Conservation (phyloP, 2,113 vertebrate species). For the Poicephalus gulielmi region DNA sequence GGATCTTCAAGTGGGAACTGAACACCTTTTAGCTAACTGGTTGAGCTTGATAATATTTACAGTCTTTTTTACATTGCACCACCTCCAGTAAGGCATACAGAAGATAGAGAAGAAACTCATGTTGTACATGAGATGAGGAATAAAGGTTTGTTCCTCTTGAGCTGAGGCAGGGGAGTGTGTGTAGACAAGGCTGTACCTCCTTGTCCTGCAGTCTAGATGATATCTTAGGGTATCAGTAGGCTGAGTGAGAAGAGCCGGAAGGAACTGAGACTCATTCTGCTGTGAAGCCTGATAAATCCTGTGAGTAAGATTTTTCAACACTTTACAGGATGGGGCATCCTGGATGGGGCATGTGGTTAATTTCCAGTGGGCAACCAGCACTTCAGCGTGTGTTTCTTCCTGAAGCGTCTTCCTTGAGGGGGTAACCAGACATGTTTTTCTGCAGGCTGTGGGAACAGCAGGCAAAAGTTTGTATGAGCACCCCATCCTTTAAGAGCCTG, state of each 20-base stretch:
- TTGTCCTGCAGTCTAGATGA: background rate
- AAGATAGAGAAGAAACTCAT: background rate
- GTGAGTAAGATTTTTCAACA: background rate
- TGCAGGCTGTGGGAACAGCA: background rate
- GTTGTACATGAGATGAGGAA: background rate
- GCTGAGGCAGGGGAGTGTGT: background rate
- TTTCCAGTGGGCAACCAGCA: background rate
- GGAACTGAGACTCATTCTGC: background rate
- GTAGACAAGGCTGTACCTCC: background rate
- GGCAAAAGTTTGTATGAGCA: background rate
- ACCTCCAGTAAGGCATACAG: background rate
- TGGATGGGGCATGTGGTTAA: accelerated
- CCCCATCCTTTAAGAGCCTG: background rate
- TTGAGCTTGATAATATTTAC: background rate
- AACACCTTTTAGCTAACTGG: accelerated
- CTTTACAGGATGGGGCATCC: background rate
- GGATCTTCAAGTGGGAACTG: background rate
- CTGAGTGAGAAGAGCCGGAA: background rate
- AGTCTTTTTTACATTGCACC: background rate
- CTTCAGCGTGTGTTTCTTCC: background rate
- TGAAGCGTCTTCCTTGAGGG: background rate
- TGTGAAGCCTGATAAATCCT: background rate
- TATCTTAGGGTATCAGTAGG: background rate
- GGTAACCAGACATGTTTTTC: background rate
- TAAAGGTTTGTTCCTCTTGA: background rate